Conservation (phyloP, 1,140 invertebrate species). For the Drosophila fuyamai region DNA sequence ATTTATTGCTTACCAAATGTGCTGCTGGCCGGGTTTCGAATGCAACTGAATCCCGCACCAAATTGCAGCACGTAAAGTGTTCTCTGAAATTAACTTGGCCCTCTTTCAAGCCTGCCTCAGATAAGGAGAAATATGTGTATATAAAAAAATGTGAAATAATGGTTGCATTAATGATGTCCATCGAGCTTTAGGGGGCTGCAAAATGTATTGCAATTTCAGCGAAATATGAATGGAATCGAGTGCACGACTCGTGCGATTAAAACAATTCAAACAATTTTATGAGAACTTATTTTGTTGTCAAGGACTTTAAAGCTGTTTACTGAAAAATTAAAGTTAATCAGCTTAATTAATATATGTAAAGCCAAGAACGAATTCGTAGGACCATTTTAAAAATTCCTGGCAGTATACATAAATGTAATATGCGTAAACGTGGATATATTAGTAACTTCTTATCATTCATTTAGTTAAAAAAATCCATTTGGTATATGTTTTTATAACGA, state of each 20-base stretch:
- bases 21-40: constrained; percentile 38
- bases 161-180: constrained; percentile 51
- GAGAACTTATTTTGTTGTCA: not conserved
- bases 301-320: too few relatives aligned
- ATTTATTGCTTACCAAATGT: constrained; percentile 79
- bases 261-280: not conserved
- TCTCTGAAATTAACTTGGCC: constrained; percentile 68
- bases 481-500: too few relatives aligned
- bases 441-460: too few relatives aligned
- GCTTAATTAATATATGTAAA: too few relatives aligned
- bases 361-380: too few relatives aligned
- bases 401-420: too few relatives aligned
- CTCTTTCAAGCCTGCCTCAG: constrained; percentile 41
- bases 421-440: too few relatives aligned
- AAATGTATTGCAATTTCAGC: constrained; percentile 28
- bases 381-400: too few relatives aligned
- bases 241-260: not conserved
- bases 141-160: constrained; percentile 52
- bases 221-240: constrained; percentile 5
- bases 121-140: constrained; percentile 46
- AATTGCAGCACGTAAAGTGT: constrained; percentile 67
- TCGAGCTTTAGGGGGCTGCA: constrained; percentile 6
- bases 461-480: too few relatives aligned
- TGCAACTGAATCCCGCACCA: constrained; percentile 50
- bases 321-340: too few relatives aligned